These are phyloP conservation scores for Erinaceus europaeus DNA, from an alignment of 2,113 vertebrate species.

Conservation along the genomic window DNA sequence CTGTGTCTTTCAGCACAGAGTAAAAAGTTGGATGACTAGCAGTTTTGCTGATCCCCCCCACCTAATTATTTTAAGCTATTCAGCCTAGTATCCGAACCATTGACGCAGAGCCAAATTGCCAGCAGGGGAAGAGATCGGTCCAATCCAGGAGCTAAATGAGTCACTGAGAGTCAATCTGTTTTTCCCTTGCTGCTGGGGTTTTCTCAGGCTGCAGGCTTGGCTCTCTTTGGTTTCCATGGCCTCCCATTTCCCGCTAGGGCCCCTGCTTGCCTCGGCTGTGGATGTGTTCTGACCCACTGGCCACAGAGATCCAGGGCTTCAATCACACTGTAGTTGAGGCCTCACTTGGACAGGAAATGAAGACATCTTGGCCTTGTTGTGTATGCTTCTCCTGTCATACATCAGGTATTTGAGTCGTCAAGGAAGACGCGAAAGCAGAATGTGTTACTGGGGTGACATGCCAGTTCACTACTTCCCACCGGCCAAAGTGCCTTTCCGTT, in stretches of 20 bases:
- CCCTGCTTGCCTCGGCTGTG: slow-evolving; percentile 73
- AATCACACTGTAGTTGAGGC: slow-evolving; percentile 51
- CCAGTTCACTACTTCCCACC: slow-evolving; percentile 26
- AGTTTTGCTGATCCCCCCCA: slow-evolving; percentile 81
- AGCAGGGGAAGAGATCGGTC: slow-evolving; percentile 89
- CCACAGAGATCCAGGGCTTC: slow-evolving; percentile 59
- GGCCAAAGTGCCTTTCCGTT: slow-evolving; percentile 42
- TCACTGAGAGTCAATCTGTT: slow-evolving; percentile 91
- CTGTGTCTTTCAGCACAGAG: slow-evolving; percentile 81
- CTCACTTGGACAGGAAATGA: slow-evolving; percentile 82
- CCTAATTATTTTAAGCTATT: slow-evolving; percentile 91
- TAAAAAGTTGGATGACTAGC: slow-evolving; percentile 83
- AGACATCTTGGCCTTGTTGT: slow-evolving; percentile 82
- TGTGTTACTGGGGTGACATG: slow-evolving; percentile 30
- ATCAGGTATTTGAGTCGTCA: slow-evolving; percentile 79
- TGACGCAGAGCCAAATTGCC: slow-evolving; percentile 87
- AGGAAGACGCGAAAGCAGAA: slow-evolving; percentile 59
- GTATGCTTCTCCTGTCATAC: slow-evolving; percentile 76
- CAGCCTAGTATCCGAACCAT: slow-evolving; percentile 85
- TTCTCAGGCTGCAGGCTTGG: slow-evolving; percentile 78
- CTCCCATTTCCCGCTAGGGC: slow-evolving; percentile 74
- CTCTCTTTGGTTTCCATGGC: slow-evolving; percentile 72
- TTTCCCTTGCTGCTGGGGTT: slow-evolving; percentile 84
- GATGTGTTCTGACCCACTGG: slow-evolving; percentile 69
- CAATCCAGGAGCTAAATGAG: slow-evolving; percentile 92